Conservation (phyloP, 2,113 vertebrate genomes). For the Vulpes vulpes region DNA sequence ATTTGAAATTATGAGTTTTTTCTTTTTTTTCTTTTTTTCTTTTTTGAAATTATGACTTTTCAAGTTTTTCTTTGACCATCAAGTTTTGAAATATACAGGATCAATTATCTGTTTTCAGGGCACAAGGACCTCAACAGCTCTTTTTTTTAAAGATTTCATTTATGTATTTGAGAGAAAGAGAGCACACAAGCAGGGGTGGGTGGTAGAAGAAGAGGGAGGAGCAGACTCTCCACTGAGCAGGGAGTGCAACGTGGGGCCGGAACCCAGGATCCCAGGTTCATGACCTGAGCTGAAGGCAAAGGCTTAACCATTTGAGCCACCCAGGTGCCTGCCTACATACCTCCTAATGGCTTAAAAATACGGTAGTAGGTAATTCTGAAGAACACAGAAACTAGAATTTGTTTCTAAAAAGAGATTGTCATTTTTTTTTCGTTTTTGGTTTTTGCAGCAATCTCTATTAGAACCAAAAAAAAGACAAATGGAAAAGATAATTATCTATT, state of each 20-base stretch:
- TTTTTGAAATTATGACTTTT: background rate
- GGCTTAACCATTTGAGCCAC: too few relatives aligned
- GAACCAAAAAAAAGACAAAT: too few relatives aligned
- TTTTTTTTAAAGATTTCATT: too few relatives aligned
- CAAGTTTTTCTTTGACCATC: background rate
- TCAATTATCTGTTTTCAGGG: background rate
- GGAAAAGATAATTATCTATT: too few relatives aligned
- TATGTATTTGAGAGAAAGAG: too few relatives aligned
- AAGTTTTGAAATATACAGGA: background rate
- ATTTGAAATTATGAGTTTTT: background rate
- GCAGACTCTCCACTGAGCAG: too few relatives aligned
- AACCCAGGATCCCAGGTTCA: too few relatives aligned
- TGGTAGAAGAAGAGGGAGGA: too few relatives aligned
- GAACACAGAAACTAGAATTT: background rate
- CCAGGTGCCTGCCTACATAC: background rate
- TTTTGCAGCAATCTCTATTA: too few relatives aligned
- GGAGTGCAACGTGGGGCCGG: too few relatives aligned
- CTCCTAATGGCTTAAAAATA: background rate
- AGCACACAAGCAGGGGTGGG: too few relatives aligned
- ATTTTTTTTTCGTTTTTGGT: background rate
- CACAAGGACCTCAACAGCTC: background rate
- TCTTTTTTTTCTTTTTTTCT: background rate
- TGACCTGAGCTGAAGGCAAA: too few relatives aligned
- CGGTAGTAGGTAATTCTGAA: background rate
- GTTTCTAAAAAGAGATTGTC: background rate